Percentiles rank a stretch among this genome's conserved stretches.
phyloP scores from a whole-genome alignment of 2,113 vertebrate genomes.

The Syrrhaptes paradoxus region DNA sequence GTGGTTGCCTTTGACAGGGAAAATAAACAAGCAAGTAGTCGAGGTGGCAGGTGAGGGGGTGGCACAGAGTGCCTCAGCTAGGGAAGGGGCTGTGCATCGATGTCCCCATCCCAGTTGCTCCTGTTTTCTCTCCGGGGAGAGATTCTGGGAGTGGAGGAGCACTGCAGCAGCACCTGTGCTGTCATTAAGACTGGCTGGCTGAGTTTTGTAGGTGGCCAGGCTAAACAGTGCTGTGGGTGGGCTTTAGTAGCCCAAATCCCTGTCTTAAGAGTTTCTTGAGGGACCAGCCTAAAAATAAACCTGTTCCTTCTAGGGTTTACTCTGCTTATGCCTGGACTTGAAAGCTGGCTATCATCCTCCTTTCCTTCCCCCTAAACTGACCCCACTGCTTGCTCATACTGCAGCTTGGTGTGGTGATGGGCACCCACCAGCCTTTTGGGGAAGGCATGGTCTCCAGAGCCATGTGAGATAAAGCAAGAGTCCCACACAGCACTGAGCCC shows the following conservation, averaged over 20 bases:
- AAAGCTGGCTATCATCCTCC: not conserved
- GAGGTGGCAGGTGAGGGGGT: fast-evolving
- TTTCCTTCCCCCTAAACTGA: not conserved
- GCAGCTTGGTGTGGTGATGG: not conserved
- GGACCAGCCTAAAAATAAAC: conserved; percentile 11
- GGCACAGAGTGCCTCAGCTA: not conserved
- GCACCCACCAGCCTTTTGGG: not conserved
- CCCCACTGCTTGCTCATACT: not conserved
- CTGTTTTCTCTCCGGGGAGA: not conserved
- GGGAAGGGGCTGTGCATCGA: fast-evolving
- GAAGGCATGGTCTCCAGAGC: not conserved
- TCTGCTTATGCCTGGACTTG: not conserved
- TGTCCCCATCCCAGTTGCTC: not conserved
- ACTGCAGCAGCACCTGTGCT: not conserved
- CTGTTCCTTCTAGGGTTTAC: not conserved
- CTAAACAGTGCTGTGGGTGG: not conserved
- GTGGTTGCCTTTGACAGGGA: not conserved
- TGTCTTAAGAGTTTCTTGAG: not conserved
- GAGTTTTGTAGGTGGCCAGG: not conserved
- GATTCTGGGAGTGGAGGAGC: not conserved
- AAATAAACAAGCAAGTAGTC: not conserved
- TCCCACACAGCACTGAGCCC: fast-evolving
- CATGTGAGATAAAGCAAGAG: fast-evolving
- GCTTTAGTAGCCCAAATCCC: not conserved
- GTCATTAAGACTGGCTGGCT: not conserved